phyloP scores from a whole-genome alignment of 2,113 vertebrate species.

The Microtus ochrogaster region DNA sequence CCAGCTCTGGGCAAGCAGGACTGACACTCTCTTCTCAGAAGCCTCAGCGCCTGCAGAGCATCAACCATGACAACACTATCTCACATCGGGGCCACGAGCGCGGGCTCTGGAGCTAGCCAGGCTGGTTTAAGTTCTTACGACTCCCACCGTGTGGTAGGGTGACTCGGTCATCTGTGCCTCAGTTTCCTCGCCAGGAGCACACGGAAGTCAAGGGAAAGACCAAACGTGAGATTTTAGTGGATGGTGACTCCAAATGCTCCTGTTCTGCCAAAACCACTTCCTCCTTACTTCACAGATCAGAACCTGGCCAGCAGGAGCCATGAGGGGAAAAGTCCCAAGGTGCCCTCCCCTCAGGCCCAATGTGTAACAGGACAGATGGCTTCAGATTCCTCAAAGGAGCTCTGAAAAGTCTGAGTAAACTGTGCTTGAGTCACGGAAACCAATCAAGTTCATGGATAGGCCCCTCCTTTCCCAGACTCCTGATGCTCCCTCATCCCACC shows the following conservation, averaged over 20 bases:
- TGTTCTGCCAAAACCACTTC: not conserved
- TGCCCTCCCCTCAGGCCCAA: fast-evolving
- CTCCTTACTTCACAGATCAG: not conserved
- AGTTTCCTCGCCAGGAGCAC: not conserved
- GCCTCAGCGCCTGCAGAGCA: fast-evolving
- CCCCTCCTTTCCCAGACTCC: not conserved
- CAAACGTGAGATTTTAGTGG: fast-evolving
- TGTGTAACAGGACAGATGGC: fast-evolving
- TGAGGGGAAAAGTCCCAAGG: fast-evolving
- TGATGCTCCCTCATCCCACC: fast-evolving
- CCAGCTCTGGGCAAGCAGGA: not conserved
- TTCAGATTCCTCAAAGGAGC: not conserved
- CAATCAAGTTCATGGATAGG: fast-evolving
- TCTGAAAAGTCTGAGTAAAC: fast-evolving
- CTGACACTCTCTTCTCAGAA: not conserved
- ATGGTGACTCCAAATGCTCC: fast-evolving
- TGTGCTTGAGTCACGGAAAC: fast-evolving
- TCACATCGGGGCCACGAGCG: fast-evolving
- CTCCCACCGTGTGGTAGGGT: fast-evolving
- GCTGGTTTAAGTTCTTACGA: not conserved
- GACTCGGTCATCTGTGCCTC: not conserved
- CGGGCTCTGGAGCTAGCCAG: too few relatives aligned
- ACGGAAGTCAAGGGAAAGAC: too few relatives aligned
- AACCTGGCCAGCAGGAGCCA: too few relatives aligned
- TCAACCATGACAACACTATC: fast-evolving